Evolutionary conservation across 1,140 invertebrate genomes (phyloP).

Genomic region (Elysia chlorotica): DNA sequence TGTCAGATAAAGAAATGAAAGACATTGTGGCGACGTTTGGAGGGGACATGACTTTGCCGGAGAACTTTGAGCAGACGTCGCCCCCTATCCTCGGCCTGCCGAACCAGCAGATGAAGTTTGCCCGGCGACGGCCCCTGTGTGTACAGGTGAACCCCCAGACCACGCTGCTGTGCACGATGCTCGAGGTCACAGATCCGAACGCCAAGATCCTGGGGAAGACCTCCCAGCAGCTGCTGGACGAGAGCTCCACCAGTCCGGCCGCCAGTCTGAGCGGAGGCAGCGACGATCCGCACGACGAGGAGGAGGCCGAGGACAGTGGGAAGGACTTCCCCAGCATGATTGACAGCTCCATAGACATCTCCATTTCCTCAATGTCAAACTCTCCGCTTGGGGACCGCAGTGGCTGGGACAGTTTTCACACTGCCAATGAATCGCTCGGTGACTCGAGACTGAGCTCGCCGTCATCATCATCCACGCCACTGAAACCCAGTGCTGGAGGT

Average conservation of each 20-base stretch:
- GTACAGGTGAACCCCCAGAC: slow-evolving; percentile 79
- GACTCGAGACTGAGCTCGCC: not conserved
- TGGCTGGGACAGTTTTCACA: slow-evolving; percentile 15
- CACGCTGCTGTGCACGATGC: slow-evolving; percentile 76
- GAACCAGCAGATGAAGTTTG: not conserved
- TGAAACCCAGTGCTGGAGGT: no score
- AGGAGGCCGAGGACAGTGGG: slow-evolving; percentile 28
- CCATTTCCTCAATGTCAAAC: slow-evolving; percentile 5
- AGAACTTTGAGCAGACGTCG: slow-evolving; percentile 79
- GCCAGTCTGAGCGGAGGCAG: slow-evolving; percentile 15
- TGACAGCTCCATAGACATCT: slow-evolving; percentile 22
- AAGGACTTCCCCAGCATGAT: slow-evolving; percentile 30
- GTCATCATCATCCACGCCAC: not conserved
- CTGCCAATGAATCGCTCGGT: not conserved
- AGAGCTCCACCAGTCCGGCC: not conserved
- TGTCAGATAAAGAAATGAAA: slow-evolving; percentile 76
- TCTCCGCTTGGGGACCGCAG: not conserved
- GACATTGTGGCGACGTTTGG: slow-evolving; percentile 72
- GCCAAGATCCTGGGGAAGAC: slow-evolving; percentile 51
- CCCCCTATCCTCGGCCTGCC: slow-evolving; percentile 41
- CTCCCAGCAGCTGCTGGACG: slow-evolving; percentile 20
- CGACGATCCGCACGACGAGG: slow-evolving; percentile 27
- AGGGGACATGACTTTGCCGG: slow-evolving; percentile 70
- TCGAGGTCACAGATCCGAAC: slow-evolving; percentile 79
- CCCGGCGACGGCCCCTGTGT: not conserved